Conservation (phyloP, 2,888 invertebrate genomes). For the Cyclophora albipunctata region DNA sequence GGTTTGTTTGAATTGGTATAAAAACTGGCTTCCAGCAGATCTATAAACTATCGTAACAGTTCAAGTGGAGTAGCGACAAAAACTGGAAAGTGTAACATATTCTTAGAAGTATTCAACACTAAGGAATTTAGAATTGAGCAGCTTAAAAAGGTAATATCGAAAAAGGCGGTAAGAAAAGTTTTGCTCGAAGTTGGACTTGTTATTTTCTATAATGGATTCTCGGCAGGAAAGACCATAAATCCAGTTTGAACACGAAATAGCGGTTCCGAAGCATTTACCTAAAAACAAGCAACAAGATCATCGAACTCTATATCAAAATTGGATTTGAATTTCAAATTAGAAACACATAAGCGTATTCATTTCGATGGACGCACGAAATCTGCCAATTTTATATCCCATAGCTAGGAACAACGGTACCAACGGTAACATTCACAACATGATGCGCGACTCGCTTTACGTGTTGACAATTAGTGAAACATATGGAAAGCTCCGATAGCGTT, state of each 20-base stretch:
- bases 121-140: too few relatives aligned
- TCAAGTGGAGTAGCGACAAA: slow-evolving; percentile 28
- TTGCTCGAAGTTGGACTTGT: too few relatives aligned
- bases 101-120: slow-evolving; percentile 26
- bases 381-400: slow-evolving; percentile 27
- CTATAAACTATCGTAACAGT: slow-evolving; percentile 37
- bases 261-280: neutral
- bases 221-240: too few relatives aligned
- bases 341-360: slow-evolving; percentile 22
- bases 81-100: slow-evolving; percentile 35
- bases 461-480: too few relatives aligned
- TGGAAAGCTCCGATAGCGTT: too few relatives aligned
- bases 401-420: slow-evolving; percentile 15
- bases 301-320: slow-evolving; percentile 15
- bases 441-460: slow-evolving; percentile 44
- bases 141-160: too few relatives aligned
- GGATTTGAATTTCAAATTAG: slow-evolving; percentile 16
- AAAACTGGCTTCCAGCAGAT: slow-evolving; percentile 43
- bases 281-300: slow-evolving; percentile 7
- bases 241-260: neutral
- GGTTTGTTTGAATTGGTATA: slow-evolving; percentile 27
- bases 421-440: slow-evolving; percentile 36
- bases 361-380: slow-evolving; percentile 37
- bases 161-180: too few relatives aligned
- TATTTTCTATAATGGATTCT: too few relatives aligned